Percentiles rank a stretch among this genome's conserved stretches.
phyloP scores from a whole-genome alignment of 2,888 invertebrate genomes.

The Monoplex corrugatus region DNA sequence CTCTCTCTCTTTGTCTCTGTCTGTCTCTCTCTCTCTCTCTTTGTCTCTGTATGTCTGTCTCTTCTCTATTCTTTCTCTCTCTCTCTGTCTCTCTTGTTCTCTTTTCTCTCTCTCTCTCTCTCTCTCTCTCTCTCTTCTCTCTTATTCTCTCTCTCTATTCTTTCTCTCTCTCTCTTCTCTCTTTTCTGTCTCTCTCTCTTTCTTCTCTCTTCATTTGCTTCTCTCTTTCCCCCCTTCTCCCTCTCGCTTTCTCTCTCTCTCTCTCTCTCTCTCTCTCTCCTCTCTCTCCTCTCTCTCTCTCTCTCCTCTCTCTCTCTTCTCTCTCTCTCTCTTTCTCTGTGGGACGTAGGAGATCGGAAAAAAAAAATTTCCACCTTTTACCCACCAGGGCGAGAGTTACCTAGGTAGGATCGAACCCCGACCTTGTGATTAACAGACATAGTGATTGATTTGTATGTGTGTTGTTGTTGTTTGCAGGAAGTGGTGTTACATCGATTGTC shows the following conservation, averaged over 20 bases:
- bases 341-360: no score
- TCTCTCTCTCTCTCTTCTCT: no score
- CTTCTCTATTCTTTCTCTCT: no score
- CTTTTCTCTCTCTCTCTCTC: no score
- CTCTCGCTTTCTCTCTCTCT: neutral
- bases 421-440: no score
- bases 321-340: neutral
- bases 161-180: neutral
- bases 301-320: neutral
- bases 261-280: neutral
- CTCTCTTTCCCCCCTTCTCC: neutral
- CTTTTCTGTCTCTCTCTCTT: neutral
- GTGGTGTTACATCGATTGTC: constrained; percentile 85
- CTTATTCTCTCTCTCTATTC: neutral
- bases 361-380: no score
- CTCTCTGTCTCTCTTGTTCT: no score
- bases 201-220: neutral
- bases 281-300: neutral
- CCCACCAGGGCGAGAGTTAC: no score
- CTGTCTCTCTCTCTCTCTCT: no score
- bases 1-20: no score
- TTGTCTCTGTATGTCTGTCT: no score
- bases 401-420: no score
- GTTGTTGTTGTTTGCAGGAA: constrained; percentile 83
- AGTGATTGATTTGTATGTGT: neutral